A percentile compares a stretch with the other conserved stretches of the same genome.
These are phyloP conservation scores for Balaeniceps rex DNA, from an alignment of 2,113 vertebrate genomes.

Conservation along the genomic window DNA sequence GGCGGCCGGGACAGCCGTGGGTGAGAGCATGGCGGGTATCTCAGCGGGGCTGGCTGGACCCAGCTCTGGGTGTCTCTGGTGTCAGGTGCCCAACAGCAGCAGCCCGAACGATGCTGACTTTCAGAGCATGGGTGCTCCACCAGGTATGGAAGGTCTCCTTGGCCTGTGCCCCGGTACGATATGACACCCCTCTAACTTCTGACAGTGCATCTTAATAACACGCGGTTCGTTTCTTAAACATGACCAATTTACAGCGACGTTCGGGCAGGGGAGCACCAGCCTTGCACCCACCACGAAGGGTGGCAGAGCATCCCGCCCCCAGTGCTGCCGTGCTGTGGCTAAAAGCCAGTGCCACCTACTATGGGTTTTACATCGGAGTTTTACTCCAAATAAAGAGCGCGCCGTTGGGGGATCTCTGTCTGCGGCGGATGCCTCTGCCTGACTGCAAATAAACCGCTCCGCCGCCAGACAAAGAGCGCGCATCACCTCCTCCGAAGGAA, in stretches of 20 bases:
- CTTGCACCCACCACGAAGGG: neutral
- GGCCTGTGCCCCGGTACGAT: neutral
- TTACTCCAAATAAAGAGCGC: neutral
- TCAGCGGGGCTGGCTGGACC: neutral
- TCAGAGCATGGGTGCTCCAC: neutral
- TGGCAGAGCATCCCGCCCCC: neutral
- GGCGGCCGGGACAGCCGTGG: neutral
- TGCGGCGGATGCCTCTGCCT: neutral
- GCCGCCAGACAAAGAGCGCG: neutral
- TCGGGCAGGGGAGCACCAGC: neutral
- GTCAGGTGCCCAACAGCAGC: neutral
- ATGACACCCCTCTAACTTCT: neutral
- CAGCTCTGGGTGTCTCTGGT: neutral
- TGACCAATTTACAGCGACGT: too few species aligned
- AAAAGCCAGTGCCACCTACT: neutral
- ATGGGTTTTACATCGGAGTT: neutral
- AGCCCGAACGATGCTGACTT: neutral
- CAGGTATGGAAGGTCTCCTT: neutral
- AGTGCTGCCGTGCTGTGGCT: neutral
- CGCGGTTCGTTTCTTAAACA: fast-evolving
- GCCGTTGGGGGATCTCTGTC: neutral
- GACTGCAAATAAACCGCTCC: neutral
- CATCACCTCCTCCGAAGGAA: neutral
- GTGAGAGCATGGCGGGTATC: too few species aligned
- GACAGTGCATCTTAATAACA: too few species aligned